These are phyloP conservation scores for Entosphenus tridentatus DNA, from an alignment of 2,113 vertebrate genomes.

Conservation along the genomic window DNA sequence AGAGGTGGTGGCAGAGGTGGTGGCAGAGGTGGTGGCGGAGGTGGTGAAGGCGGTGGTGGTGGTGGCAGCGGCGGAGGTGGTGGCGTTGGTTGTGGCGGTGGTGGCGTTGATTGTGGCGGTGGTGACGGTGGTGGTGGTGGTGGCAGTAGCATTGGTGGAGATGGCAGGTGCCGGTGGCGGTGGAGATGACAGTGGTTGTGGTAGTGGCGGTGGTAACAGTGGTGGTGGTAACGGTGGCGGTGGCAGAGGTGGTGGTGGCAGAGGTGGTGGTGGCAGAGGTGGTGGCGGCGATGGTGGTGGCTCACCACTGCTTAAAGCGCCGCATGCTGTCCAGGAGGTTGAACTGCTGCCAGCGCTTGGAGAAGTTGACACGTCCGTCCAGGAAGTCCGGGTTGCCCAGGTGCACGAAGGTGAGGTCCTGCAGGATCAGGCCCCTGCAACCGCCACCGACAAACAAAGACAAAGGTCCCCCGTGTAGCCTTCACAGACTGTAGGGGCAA, in stretches of 20 bases:
- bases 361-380: not conserved
- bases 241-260: not conserved
- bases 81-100: not conserved
- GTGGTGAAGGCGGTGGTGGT: too few species aligned
- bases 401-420: slow-evolving; percentile 2
- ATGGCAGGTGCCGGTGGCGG: not conserved
- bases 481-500: too few species aligned
- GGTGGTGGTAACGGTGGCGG: too few species aligned
- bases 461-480: too few species aligned
- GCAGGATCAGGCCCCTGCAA: not conserved
- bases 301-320: slow-evolving; percentile 4
- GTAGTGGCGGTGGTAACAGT: not conserved
- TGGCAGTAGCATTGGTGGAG: not conserved
- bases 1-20: not conserved
- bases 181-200: not conserved
- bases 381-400: slow-evolving; percentile 2
- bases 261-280: not conserved
- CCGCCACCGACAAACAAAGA: too few species aligned
- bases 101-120: too few species aligned
- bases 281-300: not conserved
- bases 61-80: too few species aligned
- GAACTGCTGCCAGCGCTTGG: slow-evolving; percentile 5
- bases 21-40: not conserved
- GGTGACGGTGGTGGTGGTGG: not conserved
- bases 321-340: slow-evolving; percentile 3